Conservation (phyloP, 2,888 invertebrate genomes). For the Calephelis perditalis region DNA sequence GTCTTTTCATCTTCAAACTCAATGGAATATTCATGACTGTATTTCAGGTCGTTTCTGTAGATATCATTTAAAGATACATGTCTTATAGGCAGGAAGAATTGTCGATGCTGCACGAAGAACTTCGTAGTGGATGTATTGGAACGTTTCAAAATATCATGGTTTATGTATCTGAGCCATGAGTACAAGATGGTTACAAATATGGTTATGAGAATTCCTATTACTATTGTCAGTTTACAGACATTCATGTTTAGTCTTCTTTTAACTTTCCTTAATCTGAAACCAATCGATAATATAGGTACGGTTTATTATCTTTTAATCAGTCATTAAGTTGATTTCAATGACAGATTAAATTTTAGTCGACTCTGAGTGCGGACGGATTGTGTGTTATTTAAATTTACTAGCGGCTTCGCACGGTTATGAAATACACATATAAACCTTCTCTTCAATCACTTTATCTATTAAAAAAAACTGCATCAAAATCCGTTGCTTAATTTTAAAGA, state of each 20-base stretch:
- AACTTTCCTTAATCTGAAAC: constrained; percentile 46
- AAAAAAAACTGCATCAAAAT: too few relatives aligned
- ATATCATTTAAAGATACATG: constrained; percentile 44
- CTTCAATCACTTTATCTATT: too few relatives aligned
- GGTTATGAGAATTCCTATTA: constrained; percentile 33
- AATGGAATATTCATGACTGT: constrained; percentile 37
- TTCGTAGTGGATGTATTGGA: background rate
- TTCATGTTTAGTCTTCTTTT: constrained; percentile 41
- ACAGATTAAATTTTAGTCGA: too few relatives aligned
- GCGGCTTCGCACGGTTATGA: too few relatives aligned
- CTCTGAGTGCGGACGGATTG: too few relatives aligned
- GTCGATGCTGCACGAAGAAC: background rate
- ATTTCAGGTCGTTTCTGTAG: constrained; percentile 35
- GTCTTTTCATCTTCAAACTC: constrained; percentile 38
- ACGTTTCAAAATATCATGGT: background rate
- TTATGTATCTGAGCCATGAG: background rate
- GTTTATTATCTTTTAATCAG: too few relatives aligned
- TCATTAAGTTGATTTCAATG: too few relatives aligned
- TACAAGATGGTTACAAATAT: constrained; percentile 37
- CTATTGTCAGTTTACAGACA: constrained; percentile 40
- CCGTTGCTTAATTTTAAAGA: too few relatives aligned
- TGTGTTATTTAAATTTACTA: too few relatives aligned
- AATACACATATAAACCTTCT: too few relatives aligned
- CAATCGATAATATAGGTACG: background rate
- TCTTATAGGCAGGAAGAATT: constrained; percentile 37